Conservation (phyloP, 2,797 vertebrate genomes). For the Agapornis canus region DNA sequence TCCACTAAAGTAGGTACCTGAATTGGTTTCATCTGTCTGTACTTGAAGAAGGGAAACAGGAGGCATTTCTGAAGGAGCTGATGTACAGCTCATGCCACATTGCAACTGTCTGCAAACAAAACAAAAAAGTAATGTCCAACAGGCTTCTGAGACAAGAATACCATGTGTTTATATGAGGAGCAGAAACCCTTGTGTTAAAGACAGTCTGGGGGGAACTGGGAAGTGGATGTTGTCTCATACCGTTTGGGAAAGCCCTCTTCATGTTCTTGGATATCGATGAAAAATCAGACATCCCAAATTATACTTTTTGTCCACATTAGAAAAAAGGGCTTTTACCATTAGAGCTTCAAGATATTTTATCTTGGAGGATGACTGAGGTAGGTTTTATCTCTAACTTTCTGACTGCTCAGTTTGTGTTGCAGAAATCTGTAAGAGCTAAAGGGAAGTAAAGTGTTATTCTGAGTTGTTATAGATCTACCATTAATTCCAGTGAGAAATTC, state of each 20-base stretch:
- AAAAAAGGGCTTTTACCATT: neutral
- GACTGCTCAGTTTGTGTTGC: neutral
- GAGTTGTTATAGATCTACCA: neutral
- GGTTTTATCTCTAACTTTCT: neutral
- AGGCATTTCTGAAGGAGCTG: neutral
- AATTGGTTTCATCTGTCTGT: neutral
- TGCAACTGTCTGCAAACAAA: neutral
- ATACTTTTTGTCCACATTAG: neutral
- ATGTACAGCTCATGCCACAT: accelerated
- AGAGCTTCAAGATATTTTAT: neutral
- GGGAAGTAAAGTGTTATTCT: neutral
- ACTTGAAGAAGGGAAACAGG: neutral
- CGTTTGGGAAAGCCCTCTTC: neutral
- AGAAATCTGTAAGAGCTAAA: neutral
- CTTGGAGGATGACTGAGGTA: neutral
- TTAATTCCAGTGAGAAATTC: neutral
- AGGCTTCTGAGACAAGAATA: neutral
- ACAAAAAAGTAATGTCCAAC: neutral
- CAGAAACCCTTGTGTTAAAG: neutral
- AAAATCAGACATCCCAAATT: neutral
- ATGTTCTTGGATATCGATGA: neutral
- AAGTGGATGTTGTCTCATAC: neutral
- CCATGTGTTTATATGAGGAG: neutral
- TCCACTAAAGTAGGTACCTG: neutral
- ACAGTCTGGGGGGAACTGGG: neutral